Evolutionary conservation across 2,888 invertebrate species (phyloP).

Genomic region (Temnothorax ravouxi): DNA sequence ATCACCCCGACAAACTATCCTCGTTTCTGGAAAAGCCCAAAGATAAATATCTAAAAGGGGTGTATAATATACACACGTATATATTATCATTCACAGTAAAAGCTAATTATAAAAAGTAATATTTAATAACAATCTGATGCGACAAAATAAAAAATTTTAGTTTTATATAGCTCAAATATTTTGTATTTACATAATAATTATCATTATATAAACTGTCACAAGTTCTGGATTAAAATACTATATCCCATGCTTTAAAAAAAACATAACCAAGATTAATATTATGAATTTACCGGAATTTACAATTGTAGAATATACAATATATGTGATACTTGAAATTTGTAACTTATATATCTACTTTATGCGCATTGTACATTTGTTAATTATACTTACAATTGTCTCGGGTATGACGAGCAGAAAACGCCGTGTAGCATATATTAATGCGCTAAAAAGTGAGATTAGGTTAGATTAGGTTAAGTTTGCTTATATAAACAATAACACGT

Average conservation of each 20-base stretch:
- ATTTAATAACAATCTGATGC: constrained; percentile 5
- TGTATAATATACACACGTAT: not conserved
- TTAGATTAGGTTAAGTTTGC: constrained; percentile 6
- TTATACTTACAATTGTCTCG: not conserved
- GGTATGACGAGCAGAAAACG: not conserved
- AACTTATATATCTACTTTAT: not conserved
- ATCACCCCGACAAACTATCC: not conserved
- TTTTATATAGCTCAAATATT: not conserved
- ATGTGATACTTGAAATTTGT: not conserved
- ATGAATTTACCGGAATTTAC: not conserved
- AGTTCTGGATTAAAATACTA: not conserved
- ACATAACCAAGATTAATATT: not conserved
- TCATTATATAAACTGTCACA: not conserved
- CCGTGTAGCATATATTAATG: not conserved
- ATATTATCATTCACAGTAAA: not conserved
- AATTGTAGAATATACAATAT: not conserved
- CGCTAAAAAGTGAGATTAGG: not conserved
- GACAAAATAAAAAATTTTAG: not conserved
- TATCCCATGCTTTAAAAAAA: not conserved
- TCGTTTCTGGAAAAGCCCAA: not conserved
- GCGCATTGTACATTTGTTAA: not conserved
- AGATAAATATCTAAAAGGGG: constrained; percentile 16
- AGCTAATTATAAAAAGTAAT: not conserved
- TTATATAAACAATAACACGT: not conserved
- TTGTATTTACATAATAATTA: not conserved